Evolutionary conservation across 2,888 invertebrate genomes (phyloP), one percentile per base, ranked within the genome.

Genomic region (Torymus auratus): DNA sequence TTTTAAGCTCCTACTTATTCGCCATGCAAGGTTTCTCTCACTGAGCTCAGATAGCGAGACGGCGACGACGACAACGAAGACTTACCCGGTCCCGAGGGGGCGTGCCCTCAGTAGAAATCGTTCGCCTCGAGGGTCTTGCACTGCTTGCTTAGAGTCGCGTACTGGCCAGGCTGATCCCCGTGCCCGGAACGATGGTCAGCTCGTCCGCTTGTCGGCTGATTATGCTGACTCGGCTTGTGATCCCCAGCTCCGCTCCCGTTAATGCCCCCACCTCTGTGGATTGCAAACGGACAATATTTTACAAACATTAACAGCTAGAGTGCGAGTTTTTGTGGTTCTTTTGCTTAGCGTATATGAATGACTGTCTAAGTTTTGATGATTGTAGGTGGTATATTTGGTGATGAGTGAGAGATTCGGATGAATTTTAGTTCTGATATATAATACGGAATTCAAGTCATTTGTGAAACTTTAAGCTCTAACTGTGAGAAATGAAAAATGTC

Each of bases 121-220:
- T 95, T 96, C 90, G 96, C 96, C 93, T 97, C 97, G 86, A 97
- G 93, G 89, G 97, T 97, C 94, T 97, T 97, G 95, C 97, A 97
- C 93, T 97, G 96, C 93, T 97, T 97, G 95, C 96, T 97, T 93
- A 97, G 93, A 92, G 97, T 97, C 92, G 97, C 96, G 95, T 97
- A 97, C 95, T 97, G 97, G 88, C 93, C 93, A 88, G 91, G 91
- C 90, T 90, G 90, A 90, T 91, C 91, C 90, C 91, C 91, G 89
- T 88, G 89, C 86, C 90, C 91, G 90, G 90, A 84, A 86, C 90
- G 90, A 89, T 91, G 91, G 83, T 91, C 91, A 88, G 88, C 83
- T 87, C 91, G 89, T 92, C 88, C 93, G 91, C 92, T 91, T 87
- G 91, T 89, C 90, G 91, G 89, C 89, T 93, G 91, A 90, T 91